Evolutionary conservation across 2,888 invertebrate species (phyloP).

Genomic region (Parnassius orleans): DNA sequence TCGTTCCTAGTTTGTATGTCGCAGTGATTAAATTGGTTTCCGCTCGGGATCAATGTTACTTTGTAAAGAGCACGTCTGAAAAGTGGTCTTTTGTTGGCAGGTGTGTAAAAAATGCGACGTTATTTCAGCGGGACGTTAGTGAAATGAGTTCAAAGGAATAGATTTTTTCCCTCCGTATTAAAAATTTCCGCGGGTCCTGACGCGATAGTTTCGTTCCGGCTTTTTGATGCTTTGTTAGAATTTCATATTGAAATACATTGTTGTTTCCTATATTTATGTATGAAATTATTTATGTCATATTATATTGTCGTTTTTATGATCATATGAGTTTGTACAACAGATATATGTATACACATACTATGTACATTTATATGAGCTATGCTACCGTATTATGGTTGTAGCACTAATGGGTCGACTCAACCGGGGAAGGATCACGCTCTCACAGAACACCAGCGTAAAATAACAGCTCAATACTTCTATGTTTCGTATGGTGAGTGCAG

Average conservation of each 20-base stretch:
- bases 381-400: too few species aligned
- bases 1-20: slow-evolving; percentile 20
- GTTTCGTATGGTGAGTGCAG: too few species aligned
- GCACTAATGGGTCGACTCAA: too few species aligned
- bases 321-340: too few species aligned
- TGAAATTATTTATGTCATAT: too few species aligned
- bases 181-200: slow-evolving; percentile 17
- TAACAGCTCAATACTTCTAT: too few species aligned
- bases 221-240: slow-evolving; percentile 1
- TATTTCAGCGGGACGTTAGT: slow-evolving; percentile 44
- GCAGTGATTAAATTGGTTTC: slow-evolving; percentile 30
- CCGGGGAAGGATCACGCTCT: too few species aligned
- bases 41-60: slow-evolving; percentile 29
- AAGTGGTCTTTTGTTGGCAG: slow-evolving; percentile 55
- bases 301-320: too few species aligned
- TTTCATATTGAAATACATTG: background rate
- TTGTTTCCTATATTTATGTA: too few species aligned
- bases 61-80: slow-evolving; percentile 43
- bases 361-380: too few species aligned
- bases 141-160: slow-evolving; percentile 39
- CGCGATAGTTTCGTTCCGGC: slow-evolving; percentile 16
- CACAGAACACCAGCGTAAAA: too few species aligned
- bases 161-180: slow-evolving; percentile 29
- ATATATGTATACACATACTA: too few species aligned
- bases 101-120: slow-evolving; percentile 57